Percentiles rank a stretch among this genome's conserved stretches.
Conservation (phyloP, 2,113 vertebrate species). For the Urocitellus parryii region DNA sequence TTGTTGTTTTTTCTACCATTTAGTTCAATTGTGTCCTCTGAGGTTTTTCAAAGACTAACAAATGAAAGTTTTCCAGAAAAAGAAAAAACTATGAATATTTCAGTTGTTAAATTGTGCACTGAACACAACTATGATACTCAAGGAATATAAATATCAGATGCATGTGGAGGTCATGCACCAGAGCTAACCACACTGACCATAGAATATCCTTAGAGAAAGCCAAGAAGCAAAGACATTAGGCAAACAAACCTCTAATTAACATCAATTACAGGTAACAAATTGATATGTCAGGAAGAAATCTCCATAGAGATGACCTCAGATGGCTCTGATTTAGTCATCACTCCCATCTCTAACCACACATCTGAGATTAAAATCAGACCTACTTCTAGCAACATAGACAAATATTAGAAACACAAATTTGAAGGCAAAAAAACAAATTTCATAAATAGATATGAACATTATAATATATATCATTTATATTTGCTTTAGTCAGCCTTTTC, state of each 20-base stretch:
- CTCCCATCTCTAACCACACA: background rate
- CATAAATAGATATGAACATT: background rate
- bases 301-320: background rate
- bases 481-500: background rate
- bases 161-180: background rate
- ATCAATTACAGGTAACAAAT: slow-evolving; percentile 28
- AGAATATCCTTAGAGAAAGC: background rate
- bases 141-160: background rate
- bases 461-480: background rate
- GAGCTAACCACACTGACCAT: background rate
- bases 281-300: background rate
- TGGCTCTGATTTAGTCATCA: background rate
- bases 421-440: background rate
- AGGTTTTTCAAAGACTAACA: background rate
- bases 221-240: background rate
- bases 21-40: background rate
- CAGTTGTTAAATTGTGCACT: background rate
- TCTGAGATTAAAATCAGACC: background rate
- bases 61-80: background rate
- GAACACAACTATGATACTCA: background rate
- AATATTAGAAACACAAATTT: background rate
- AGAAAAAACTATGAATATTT: background rate
- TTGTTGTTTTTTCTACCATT: background rate
- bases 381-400: background rate
- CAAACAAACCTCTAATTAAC: slow-evolving; percentile 35